Percentiles rank a stretch among this genome's conserved stretches.
Evolutionary conservation across 2,888 invertebrate genomes (phyloP).

Genomic region (Slavum lentiscoides): DNA sequence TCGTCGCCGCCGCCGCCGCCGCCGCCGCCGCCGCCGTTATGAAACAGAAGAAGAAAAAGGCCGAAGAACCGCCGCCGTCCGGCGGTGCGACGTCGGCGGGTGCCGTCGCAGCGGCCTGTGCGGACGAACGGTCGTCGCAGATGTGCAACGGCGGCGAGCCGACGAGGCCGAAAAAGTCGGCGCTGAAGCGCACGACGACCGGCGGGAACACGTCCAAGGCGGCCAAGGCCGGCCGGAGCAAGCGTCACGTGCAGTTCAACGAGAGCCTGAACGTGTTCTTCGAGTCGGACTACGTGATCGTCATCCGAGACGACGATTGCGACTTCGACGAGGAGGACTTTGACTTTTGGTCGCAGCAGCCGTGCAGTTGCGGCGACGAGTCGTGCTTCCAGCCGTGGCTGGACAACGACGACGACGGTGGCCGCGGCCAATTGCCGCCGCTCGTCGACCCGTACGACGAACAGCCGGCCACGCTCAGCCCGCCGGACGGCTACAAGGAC

Average conservation of each 20-base stretch:
- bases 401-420: conserved; percentile 58
- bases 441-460: conserved; percentile 71
- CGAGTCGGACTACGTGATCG: conserved; percentile 88
- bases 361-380: conserved; percentile 71
- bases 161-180: conserved; percentile 56
- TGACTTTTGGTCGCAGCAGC: conserved; percentile 62
- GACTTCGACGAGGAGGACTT: conserved; percentile 74
- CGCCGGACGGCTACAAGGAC: conserved; percentile 90
- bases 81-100: not conserved
- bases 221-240: conserved; percentile 62
- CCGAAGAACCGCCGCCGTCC: conserved; percentile 2
- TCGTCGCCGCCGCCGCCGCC: not conserved
- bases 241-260: conserved; percentile 83
- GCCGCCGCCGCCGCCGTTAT: conserved; percentile 42
- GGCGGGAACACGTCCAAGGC: conserved; percentile 54
- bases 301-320: conserved; percentile 84
- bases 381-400: conserved; percentile 61
- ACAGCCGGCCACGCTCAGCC: conserved; percentile 79
- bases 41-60: conserved; percentile 55
- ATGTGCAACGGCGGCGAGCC: conserved; percentile 54
- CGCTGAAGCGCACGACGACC: conserved; percentile 56
- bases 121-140: conserved; percentile 47
- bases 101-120: not conserved
- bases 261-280: conserved; percentile 89
- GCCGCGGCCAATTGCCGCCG: conserved; percentile 55